phyloP scores from a whole-genome alignment of 2,888 invertebrate genomes.

The Nezara viridula region DNA sequence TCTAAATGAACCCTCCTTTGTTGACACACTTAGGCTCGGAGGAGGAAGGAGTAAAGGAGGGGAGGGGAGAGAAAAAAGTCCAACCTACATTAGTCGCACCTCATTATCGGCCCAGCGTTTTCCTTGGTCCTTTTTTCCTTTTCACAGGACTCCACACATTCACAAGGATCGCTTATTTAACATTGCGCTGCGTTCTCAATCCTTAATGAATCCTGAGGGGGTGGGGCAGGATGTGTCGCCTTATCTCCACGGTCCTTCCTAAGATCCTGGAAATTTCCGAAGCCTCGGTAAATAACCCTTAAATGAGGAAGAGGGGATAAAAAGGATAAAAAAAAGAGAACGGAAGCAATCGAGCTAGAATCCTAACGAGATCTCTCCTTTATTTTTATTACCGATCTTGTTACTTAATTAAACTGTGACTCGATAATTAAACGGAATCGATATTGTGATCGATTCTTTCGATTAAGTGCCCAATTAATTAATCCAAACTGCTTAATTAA shows the following conservation, averaged over 20 bases:
- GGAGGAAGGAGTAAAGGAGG: not conserved
- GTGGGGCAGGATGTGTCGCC: not conserved
- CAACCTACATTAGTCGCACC: conserved; percentile 38
- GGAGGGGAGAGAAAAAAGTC: not conserved
- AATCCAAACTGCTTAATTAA: not conserved
- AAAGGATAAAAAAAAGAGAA: not conserved
- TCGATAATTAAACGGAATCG: not conserved
- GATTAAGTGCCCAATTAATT: conserved; percentile 5
- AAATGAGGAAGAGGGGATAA: not conserved
- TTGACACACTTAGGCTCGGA: conserved; percentile 42
- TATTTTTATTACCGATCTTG: not conserved
- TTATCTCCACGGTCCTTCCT: not conserved
- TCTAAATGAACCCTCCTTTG: conserved; percentile 54
- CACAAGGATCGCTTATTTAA: conserved; percentile 28
- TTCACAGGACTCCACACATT: not conserved
- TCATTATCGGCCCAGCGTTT: conserved; percentile 1
- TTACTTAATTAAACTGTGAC: not conserved
- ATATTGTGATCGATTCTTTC: conserved; percentile 5
- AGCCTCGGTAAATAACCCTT: not conserved
- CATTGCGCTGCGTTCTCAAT: not conserved
- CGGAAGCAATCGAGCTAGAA: not conserved
- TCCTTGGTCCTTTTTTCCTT: conserved; percentile 21
- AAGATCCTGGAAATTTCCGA: not conserved
- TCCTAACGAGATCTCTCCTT: not conserved
- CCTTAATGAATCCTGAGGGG: conserved; percentile 17